Conservation (phyloP, 2,888 invertebrate species). For the Alloplasta piceator region DNA sequence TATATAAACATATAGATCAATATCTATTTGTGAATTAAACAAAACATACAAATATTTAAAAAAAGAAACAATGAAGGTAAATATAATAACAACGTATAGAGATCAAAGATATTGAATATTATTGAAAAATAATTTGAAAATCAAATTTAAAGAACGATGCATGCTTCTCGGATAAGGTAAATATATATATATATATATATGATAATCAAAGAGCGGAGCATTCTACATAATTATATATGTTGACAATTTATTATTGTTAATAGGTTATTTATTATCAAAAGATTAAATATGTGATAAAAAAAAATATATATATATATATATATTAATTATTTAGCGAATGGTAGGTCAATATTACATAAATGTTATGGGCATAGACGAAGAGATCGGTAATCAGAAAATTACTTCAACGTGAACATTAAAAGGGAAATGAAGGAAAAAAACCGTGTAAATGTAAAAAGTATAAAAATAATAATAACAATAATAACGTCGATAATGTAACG, state of each 20-base stretch:
- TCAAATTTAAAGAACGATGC: constrained; percentile 56
- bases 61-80: not conserved
- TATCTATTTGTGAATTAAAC: constrained; percentile 39
- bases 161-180: too few species aligned
- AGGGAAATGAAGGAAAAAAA: constrained; percentile 36
- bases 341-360: constrained; percentile 68
- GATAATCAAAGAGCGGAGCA: constrained; percentile 70
- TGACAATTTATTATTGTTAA: constrained; percentile 78
- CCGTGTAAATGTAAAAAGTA: constrained; percentile 61
- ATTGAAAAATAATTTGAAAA: constrained; percentile 48
- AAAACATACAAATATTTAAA: constrained; percentile 42
- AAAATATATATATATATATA: constrained; percentile 64
- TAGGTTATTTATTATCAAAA: constrained; percentile 77
- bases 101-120: constrained; percentile 60
- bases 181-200: constrained; percentile 35
- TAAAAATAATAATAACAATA: constrained; percentile 42
- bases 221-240: constrained; percentile 70
- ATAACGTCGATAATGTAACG: constrained; percentile 56
- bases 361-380: constrained; percentile 69
- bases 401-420: constrained; percentile 49
- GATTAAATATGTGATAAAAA: constrained; percentile 79
- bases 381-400: constrained; percentile 44
- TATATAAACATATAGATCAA: constrained; percentile 36
- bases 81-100: not conserved
- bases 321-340: constrained; percentile 78